These are phyloP conservation scores for Eupithecia inturbata DNA, from an alignment of 2,888 invertebrate genomes.

Conservation along the genomic window DNA sequence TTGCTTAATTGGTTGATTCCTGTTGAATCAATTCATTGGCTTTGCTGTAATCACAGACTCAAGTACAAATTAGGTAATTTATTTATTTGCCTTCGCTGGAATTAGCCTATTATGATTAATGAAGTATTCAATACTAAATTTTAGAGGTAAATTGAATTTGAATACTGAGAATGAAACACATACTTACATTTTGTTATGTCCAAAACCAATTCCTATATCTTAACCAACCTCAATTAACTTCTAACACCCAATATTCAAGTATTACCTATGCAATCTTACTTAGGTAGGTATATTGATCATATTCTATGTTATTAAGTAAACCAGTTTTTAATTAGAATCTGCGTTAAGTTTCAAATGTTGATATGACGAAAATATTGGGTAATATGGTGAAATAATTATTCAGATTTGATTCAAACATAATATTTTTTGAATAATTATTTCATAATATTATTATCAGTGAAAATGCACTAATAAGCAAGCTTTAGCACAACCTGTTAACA, in stretches of 20 bases:
- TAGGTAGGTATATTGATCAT: neutral
- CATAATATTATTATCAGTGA: neutral
- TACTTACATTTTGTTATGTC: neutral
- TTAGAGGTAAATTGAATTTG: neutral
- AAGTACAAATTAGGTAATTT: no score
- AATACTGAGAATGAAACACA: neutral
- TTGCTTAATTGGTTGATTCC: no score
- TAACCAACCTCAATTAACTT: neutral
- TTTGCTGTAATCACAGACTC: no score
- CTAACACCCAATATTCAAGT: neutral
- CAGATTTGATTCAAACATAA: neutral
- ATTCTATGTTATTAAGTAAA: neutral
- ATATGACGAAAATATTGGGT: neutral
- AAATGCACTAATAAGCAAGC: neutral
- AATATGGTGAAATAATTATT: constrained; percentile 5
- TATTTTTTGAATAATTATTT: neutral
- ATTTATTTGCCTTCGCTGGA: no score
- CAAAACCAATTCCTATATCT: neutral
- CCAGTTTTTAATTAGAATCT: constrained; percentile 1
- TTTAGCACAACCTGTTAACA: neutral
- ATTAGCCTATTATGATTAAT: constrained; percentile 2
- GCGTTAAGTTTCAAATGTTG: neutral
- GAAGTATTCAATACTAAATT: neutral
- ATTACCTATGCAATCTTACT: neutral
- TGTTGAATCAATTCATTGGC: no score